Evolutionary conservation across 2,888 invertebrate genomes (phyloP).

Genomic region (Gymnocheta viridis): DNA sequence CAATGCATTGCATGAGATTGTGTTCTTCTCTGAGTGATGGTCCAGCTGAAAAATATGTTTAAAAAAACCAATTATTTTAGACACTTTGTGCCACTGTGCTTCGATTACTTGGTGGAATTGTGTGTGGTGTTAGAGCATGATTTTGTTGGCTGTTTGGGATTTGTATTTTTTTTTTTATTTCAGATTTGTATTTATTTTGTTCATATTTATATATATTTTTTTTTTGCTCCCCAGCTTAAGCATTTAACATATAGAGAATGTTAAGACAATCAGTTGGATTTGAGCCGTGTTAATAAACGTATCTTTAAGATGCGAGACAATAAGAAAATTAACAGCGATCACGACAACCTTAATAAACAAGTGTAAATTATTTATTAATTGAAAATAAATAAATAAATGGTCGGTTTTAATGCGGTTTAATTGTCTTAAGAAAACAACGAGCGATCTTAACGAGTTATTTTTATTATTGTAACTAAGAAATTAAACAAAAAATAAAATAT

Average conservation of each 20-base stretch:
- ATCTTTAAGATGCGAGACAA: slow-evolving; percentile 78
- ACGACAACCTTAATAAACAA: slow-evolving; percentile 63
- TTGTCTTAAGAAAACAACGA: slow-evolving; percentile 37
- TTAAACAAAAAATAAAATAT: slow-evolving; percentile 15
- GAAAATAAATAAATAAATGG: slow-evolving; percentile 24
- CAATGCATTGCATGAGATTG: too few species aligned
- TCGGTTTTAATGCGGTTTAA: slow-evolving; percentile 2
- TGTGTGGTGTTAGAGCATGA: slow-evolving; percentile 62
- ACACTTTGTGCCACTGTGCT: slow-evolving; percentile 36
- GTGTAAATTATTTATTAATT: slow-evolving; percentile 32
- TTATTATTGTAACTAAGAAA: slow-evolving; percentile 24
- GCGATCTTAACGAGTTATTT: slow-evolving; percentile 53
- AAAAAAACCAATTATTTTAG: not conserved
- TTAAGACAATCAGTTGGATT: slow-evolving; percentile 77
- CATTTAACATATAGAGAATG: slow-evolving; percentile 67
- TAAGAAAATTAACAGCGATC: slow-evolving; percentile 61
- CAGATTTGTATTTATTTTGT: slow-evolving; percentile 53
- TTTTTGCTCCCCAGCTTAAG: slow-evolving; percentile 64
- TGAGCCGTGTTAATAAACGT: slow-evolving; percentile 81
- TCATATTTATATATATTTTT: slow-evolving; percentile 1
- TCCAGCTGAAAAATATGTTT: too few species aligned
- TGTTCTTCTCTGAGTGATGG: too few species aligned
- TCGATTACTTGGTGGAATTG: slow-evolving; percentile 60
- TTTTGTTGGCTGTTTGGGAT: slow-evolving; percentile 62
- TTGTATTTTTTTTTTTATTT: slow-evolving; percentile 57